Percentiles rank a stretch among this genome's conserved stretches.
These are phyloP conservation scores for Meta bourneti DNA, from an alignment of 2,888 invertebrate genomes.

Conservation along the genomic window DNA sequence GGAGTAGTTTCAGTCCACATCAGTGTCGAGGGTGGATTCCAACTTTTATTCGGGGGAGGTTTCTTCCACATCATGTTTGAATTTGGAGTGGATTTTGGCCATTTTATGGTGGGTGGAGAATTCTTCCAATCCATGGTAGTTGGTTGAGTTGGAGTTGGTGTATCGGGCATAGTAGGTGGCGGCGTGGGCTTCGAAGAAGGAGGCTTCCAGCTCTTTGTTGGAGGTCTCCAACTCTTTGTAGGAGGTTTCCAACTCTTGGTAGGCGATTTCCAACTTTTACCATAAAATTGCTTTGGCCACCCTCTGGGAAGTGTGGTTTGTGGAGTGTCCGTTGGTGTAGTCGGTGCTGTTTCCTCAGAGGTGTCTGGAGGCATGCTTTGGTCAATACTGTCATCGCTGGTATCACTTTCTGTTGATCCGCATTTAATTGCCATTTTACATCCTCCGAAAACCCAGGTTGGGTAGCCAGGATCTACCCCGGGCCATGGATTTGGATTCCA, in stretches of 20 bases:
- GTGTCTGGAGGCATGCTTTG: conserved; percentile 22
- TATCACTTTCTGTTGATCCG: conserved; percentile 38
- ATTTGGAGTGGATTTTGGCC: conserved; percentile 8
- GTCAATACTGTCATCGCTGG: conserved; percentile 24
- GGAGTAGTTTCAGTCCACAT: conserved; percentile 11
- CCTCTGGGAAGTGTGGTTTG: conserved; percentile 15
- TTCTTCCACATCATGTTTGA: conserved; percentile 22
- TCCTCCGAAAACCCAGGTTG: conserved; percentile 55
- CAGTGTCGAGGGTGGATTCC: conserved; percentile 29
- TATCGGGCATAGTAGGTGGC: conserved; percentile 13
- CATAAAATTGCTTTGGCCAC: conserved; percentile 54
- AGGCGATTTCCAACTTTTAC: conserved; percentile 68
- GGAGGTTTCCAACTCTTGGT: conserved; percentile 57
- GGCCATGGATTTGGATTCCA: conserved; percentile 61
- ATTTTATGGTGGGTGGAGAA: conserved; percentile 12
- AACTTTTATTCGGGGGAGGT: conserved; percentile 1
- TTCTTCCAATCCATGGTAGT: conserved; percentile 30
- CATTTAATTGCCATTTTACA: conserved; percentile 68
- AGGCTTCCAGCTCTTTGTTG: conserved; percentile 65
- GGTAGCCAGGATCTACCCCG: background rate
- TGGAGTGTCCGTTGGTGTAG: conserved; percentile 43
- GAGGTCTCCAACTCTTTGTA: conserved; percentile 64
- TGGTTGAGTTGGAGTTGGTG: conserved; percentile 12
- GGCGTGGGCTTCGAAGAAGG: conserved; percentile 40
- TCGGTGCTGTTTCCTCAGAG: conserved; percentile 29